Conservation (phyloP, 2,888 invertebrate species). For the Pseudoips prasinana region DNA sequence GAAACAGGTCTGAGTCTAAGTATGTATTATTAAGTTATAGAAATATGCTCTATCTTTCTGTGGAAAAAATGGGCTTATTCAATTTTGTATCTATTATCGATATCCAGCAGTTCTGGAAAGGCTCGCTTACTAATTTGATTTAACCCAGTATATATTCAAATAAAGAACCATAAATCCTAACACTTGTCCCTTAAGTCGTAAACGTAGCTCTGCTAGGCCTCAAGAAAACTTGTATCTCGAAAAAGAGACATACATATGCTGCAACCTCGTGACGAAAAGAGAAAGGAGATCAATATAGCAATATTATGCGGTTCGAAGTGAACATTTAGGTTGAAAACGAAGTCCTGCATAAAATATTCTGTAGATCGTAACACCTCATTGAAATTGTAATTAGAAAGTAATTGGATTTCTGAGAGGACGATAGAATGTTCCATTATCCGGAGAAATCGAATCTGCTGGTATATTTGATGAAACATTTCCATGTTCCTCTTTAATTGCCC, state of each 20-base stretch:
- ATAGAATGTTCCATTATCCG: slow-evolving; percentile 6
- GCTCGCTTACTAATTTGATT: no score
- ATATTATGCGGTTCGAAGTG: slow-evolving; percentile 5
- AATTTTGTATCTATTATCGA: no score
- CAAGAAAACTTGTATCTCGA: slow-evolving; percentile 33
- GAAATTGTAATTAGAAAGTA: slow-evolving; percentile 30
- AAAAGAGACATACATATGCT: slow-evolving; percentile 20
- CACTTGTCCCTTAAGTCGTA: slow-evolving; percentile 27
- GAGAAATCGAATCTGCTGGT: slow-evolving; percentile 10
- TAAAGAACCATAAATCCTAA: no score
- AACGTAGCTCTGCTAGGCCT: slow-evolving; percentile 27
- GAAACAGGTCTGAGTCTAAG: no score
- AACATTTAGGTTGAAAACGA: slow-evolving; percentile 11
- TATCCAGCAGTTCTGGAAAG: no score
- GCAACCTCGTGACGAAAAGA: slow-evolving; percentile 6
- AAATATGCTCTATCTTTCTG: no score
- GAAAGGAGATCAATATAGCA: slow-evolving; percentile 6
- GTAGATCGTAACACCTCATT: slow-evolving; percentile 20
- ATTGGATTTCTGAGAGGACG: slow-evolving; percentile 19
- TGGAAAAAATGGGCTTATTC: no score
- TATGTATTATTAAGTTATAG: no score
- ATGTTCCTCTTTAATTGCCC: no score
- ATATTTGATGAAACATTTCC: slow-evolving; percentile 7
- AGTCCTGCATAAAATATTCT: slow-evolving; percentile 17
- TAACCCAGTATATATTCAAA: no score